Evolutionary conservation across 2,113 vertebrate species (phyloP), one percentile per base, ranked within the genome.

Genomic region (Serranochromis macrocephalus): DNA sequence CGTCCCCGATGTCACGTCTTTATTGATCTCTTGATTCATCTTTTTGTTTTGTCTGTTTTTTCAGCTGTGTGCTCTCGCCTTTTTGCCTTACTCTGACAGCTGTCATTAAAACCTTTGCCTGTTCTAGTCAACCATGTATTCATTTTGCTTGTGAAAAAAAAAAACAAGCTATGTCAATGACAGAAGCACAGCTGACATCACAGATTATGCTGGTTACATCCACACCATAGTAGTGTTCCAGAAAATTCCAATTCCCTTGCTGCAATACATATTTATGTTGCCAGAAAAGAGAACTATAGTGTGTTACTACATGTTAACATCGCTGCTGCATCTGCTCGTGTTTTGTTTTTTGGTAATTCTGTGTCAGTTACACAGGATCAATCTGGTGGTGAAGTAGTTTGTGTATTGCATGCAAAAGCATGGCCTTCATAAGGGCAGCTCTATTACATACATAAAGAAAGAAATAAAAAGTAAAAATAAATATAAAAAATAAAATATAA

Each of bases 101-200:
- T 73, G 40, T 45, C 68, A 73, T 45, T 17, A 26, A 73, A 73
- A 73, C 14, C 40, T 11, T 45, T 17, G 3, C 68, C 68, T 45
- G 2, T 17, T 45, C 21, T 26, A 47, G 6, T 73, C 68, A 0
- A 73, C 68, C 68, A 21, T 73, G 40, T 45, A 29, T 45, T 73
- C 40, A 73, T 21, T 73, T 73, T 73, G 21, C 12, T 45, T 73
- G 40, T 73, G 68, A 21, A 45, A 45, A 73, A 55, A 1, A 3
- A 4, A 6, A 4, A 0, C 38, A 7, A 45, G 21, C 68, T 26
- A 26, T 17, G 4, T 9, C 0, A 73, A 10, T 45, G 40, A 40
- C 66, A 71, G 36, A 71, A 14, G 0, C 36, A 42, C 66, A 71
- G 12, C 68, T 45, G 38, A 42, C 68, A 26, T 73, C 38, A 45